These are phyloP conservation scores for Atta colombica DNA, from an alignment of 1,140 invertebrate species.

Conservation along the genomic window DNA sequence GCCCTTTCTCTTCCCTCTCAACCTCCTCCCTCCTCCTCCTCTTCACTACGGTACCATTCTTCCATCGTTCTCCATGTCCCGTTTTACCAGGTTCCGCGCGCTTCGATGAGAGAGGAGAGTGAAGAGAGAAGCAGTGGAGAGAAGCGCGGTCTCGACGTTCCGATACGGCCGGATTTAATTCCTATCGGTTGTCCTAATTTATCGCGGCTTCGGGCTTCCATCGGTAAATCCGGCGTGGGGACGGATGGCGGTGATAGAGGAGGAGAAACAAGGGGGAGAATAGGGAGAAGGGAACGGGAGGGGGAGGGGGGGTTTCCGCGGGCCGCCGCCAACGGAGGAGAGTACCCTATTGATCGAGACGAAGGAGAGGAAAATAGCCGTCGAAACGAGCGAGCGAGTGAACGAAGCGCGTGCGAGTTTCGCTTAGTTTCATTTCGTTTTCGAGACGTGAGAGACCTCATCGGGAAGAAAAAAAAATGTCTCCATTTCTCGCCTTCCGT, in stretches of 20 bases:
- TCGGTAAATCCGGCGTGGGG: conserved; percentile 57
- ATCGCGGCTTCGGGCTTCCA: conserved; percentile 77
- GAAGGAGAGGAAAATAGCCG: conserved; percentile 76
- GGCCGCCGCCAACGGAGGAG: conserved; percentile 62
- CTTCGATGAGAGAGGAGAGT: neutral
- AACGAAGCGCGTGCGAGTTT: conserved; percentile 26
- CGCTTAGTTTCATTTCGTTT: conserved; percentile 43
- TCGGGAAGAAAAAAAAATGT: conserved; percentile 33
- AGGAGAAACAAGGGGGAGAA: neutral
- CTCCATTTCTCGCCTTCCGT: conserved; percentile 36
- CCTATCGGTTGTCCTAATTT: conserved; percentile 84
- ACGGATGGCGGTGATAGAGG: neutral
- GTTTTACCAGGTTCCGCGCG: conserved; percentile 25
- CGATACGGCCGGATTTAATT: conserved; percentile 81
- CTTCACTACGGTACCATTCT: conserved; percentile 29
- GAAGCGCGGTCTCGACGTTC: conserved; percentile 64
- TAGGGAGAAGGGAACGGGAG: no score
- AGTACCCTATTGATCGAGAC: conserved; percentile 78
- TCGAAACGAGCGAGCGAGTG: conserved; percentile 51
- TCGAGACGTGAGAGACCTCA: neutral
- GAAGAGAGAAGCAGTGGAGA: neutral
- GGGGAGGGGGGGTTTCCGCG: conserved; percentile 8
- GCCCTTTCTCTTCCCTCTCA: neutral
- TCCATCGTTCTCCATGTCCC: conserved; percentile 40
- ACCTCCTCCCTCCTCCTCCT: conserved; percentile 30